Evolutionary conservation across 1,140 invertebrate species (phyloP).

Genomic region (Aphidius ervi): DNA sequence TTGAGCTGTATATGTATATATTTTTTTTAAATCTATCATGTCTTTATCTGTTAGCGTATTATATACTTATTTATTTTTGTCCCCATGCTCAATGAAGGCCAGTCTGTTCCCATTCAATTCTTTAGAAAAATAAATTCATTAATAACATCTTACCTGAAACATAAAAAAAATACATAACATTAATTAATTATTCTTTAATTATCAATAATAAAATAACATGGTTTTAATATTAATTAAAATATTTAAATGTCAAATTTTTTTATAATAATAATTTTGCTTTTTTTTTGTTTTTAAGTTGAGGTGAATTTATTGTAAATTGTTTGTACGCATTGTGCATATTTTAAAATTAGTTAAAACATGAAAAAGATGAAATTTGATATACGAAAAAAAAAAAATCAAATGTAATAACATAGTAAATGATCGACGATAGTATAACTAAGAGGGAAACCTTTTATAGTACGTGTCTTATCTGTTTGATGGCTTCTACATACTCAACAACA

Average conservation of each 20-base stretch:
- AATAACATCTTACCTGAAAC: conserved; percentile 24
- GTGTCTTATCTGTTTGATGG: conserved; percentile 21
- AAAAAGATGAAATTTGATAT: not conserved
- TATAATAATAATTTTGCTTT: not conserved
- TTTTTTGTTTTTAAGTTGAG: conserved; percentile 9
- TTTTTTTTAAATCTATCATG: conserved; percentile 5
- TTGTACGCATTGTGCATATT: conserved; percentile 17
- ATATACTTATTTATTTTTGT: conserved; percentile 6
- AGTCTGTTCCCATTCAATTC: conserved; percentile 3
- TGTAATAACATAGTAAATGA: not conserved
- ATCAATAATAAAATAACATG: not conserved
- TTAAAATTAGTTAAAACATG: conserved; percentile 8
- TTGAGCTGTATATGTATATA: conserved; percentile 26
- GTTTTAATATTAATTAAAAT: too few species aligned
- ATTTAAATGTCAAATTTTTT: conserved; percentile 16
- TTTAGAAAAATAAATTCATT: not conserved
- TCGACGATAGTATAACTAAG: conserved; percentile 5
- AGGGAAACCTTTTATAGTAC: conserved; percentile 9
- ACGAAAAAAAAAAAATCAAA: conserved; percentile 4
- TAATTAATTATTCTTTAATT: conserved; percentile 16
- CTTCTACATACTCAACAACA: conserved; percentile 7
- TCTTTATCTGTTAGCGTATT: conserved; percentile 5
- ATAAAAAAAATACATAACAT: conserved; percentile 21
- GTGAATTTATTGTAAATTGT: conserved; percentile 8
- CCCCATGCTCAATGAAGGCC: not conserved